A percentile compares a stretch with the other conserved stretches of the same genome.
Conservation (phyloP, 1,140 invertebrate genomes). For the Drosophila pachea region DNA sequence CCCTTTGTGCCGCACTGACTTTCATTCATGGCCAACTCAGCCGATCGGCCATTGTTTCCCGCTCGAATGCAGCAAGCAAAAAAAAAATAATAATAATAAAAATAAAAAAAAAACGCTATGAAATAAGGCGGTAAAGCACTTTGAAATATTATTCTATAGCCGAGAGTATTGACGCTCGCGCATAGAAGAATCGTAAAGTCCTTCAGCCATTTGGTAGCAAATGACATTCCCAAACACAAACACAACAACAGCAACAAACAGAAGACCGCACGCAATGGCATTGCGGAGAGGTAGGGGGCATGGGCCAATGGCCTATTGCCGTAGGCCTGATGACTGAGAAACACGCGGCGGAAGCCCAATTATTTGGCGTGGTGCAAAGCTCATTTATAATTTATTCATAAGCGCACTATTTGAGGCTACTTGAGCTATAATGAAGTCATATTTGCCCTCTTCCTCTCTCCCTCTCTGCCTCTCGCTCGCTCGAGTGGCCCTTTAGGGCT, state of each 20-base stretch:
- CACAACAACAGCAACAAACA: not conserved
- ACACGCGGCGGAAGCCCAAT: constrained; percentile 51
- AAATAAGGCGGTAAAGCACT: constrained; percentile 49
- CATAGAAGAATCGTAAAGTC: constrained; percentile 14
- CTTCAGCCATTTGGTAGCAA: constrained; percentile 12
- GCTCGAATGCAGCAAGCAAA: constrained; percentile 11
- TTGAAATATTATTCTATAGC: constrained; percentile 59
- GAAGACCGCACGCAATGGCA: constrained; percentile 37
- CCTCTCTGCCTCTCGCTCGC: not conserved
- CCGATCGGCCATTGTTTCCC: constrained; percentile 49
- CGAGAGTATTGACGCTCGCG: constrained; percentile 1
- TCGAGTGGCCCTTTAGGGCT: constrained; percentile 1
- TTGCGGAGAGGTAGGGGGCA: too few species aligned
- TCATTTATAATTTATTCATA: constrained; percentile 72
- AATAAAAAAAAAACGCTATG: not conserved
- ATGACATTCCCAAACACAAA: not conserved
- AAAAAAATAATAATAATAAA: too few species aligned
- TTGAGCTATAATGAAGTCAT: constrained; percentile 67
- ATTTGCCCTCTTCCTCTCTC: constrained; percentile 48
- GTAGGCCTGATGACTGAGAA: constrained; percentile 57
- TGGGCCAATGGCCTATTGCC: constrained; percentile 32
- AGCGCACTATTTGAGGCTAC: constrained; percentile 43
- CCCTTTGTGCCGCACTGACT: constrained; percentile 63
- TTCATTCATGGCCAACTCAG: constrained; percentile 64
- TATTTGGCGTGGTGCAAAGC: constrained; percentile 50